A percentile compares a stretch with the other conserved stretches of the same genome.
These are phyloP conservation scores for Macaca nemestrina DNA, from an alignment of 2,113 vertebrate species.

Conservation along the genomic window DNA sequence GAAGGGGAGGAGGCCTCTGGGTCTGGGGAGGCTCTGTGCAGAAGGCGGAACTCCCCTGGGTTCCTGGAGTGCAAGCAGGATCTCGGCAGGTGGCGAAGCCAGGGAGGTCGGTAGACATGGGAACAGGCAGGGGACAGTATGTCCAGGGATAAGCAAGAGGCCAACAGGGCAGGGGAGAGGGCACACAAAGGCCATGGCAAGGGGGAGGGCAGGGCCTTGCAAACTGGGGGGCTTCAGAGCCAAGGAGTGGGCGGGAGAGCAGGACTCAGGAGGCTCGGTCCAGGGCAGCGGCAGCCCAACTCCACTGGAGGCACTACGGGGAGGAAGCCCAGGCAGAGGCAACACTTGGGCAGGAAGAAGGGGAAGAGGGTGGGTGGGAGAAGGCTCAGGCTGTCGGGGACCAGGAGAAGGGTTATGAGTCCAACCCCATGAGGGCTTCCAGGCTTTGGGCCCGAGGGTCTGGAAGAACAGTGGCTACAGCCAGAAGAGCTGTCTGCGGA, in stretches of 20 bases:
- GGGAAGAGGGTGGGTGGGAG: neutral
- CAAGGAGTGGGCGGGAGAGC: neutral
- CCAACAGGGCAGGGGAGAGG: neutral
- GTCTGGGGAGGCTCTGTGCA: neutral
- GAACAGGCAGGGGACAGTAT: neutral
- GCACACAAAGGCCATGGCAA: too few relatives aligned
- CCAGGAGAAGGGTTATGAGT: neutral
- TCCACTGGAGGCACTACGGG: accelerated
- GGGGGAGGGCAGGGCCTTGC: neutral
- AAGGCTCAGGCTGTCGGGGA: accelerated
- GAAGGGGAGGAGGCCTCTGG: neutral
- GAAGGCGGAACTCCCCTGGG: neutral
- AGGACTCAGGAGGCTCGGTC: neutral
- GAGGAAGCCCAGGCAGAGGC: neutral
- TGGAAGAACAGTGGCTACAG: neutral
- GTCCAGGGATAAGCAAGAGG: neutral
- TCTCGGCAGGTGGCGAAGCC: neutral
- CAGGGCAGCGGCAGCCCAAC: accelerated
- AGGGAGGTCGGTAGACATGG: neutral
- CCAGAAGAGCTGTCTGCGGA: neutral
- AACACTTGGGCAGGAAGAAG: neutral
- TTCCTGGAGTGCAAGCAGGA: neutral
- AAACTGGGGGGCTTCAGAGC: neutral
- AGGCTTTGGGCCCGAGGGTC: neutral
- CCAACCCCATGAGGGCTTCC: neutral